A percentile compares a stretch with the other conserved stretches of the same genome.
Evolutionary conservation across 2,113 vertebrate genomes (phyloP).

Genomic region (Peromyscus californicus): DNA sequence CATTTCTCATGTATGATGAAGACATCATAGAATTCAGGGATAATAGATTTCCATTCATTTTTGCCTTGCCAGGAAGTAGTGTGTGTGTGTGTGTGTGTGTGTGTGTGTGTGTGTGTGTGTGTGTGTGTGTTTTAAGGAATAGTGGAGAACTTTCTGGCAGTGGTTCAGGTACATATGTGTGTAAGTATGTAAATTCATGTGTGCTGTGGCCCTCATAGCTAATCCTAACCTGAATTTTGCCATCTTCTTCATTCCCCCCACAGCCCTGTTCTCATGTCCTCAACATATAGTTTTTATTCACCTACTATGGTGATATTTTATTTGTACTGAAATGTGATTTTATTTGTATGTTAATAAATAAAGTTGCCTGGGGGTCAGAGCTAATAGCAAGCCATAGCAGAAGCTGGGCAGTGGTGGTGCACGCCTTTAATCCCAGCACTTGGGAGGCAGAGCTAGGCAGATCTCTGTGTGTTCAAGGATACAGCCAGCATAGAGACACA

Average conservation of each 20-base stretch:
- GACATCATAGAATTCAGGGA: constrained; percentile 37
- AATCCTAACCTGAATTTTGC: neutral
- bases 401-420: too few species aligned
- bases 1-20: constrained; percentile 28
- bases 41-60: neutral
- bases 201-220: neutral
- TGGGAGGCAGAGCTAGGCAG: too few species aligned
- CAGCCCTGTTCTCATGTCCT: neutral
- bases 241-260: neutral
- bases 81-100: neutral
- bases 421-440: too few species aligned
- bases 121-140: neutral
- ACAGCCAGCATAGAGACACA: too few species aligned
- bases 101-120: neutral
- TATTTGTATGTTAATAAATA: too few species aligned
- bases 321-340: too few species aligned
- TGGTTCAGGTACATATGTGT: neutral
- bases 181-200: neutral
- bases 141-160: neutral
- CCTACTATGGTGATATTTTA: neutral
- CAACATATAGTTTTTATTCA: neutral
- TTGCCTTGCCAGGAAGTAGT: constrained; percentile 8
- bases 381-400: too few species aligned
- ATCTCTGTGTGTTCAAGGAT: too few species aligned
- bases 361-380: too few species aligned